phyloP scores from a whole-genome alignment of 1,140 invertebrate genomes.

The Saxidomus purpurata region DNA sequence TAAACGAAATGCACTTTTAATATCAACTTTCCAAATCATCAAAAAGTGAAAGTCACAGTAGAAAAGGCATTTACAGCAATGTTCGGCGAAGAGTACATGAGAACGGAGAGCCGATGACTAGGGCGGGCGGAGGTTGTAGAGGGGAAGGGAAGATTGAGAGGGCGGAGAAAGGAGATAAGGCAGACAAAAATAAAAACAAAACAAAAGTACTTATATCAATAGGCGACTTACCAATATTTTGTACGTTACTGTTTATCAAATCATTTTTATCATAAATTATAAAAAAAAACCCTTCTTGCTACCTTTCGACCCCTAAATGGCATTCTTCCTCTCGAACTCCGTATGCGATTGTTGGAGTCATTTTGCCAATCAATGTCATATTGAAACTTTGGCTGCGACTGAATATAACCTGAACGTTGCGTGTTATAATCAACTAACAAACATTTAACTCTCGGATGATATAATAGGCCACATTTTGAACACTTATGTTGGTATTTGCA shows the following conservation, averaged over 20 bases:
- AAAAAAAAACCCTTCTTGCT: background rate
- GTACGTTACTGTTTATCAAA: background rate
- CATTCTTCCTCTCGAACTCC: background rate
- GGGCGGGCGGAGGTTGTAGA: too few relatives aligned
- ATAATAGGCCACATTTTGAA: background rate
- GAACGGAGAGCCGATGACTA: too few relatives aligned
- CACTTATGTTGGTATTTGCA: background rate
- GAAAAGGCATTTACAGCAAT: too few relatives aligned
- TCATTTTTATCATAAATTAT: background rate
- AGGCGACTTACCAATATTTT: background rate
- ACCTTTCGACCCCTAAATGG: background rate
- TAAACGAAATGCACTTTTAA: conserved; percentile 58
- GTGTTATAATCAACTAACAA: too few relatives aligned
- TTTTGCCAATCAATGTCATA: background rate
- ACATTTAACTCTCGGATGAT: background rate
- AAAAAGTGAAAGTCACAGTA: too few relatives aligned
- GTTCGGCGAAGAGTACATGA: too few relatives aligned
- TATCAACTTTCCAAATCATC: conserved; percentile 63
- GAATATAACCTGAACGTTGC: too few relatives aligned
- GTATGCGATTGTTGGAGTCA: background rate
- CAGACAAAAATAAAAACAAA: conserved; percentile 8
- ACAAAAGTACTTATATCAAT: background rate
- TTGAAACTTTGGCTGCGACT: background rate
- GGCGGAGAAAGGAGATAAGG: background rate
- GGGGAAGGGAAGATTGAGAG: too few relatives aligned